Percentiles rank a stretch among this genome's conserved stretches.
Conservation (phyloP, 2,888 invertebrate species). For the Myathropa florea region DNA sequence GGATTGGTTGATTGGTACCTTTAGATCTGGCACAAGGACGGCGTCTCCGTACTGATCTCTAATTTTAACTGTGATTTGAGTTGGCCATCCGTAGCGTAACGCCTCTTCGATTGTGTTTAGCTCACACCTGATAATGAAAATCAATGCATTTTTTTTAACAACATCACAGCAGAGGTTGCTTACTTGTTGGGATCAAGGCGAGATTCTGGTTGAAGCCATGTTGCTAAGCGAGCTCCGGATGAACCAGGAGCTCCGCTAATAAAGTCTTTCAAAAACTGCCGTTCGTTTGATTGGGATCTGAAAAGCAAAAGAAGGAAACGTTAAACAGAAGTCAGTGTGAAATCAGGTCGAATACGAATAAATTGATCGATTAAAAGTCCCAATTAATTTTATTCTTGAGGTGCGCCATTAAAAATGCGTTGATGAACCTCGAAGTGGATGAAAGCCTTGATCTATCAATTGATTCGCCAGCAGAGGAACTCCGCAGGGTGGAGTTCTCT, state of each 20-base stretch:
- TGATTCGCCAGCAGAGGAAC: too few relatives aligned
- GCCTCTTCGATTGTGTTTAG: conserved; percentile 88
- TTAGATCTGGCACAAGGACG: conserved; percentile 91
- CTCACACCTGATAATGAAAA: conserved; percentile 88
- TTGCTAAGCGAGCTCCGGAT: conserved; percentile 94
- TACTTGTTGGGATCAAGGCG: conserved; percentile 89
- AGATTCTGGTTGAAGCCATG: conserved; percentile 97
- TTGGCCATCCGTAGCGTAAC: conserved; percentile 90
- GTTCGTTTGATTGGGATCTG: conserved; percentile 93
- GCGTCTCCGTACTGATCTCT: conserved; percentile 96
- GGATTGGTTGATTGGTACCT: conserved; percentile 82
- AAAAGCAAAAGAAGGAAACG: conserved; percentile 73
- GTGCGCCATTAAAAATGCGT: too few relatives aligned
- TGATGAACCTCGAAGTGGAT: too few relatives aligned
- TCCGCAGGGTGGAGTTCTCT: too few relatives aligned
- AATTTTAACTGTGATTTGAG: conserved; percentile 89
- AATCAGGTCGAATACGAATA: too few relatives aligned
- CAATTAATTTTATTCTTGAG: neutral
- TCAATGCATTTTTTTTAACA: too few relatives aligned
- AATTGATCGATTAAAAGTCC: neutral
- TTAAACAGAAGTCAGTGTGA: neutral
- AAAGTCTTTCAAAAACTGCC: conserved; percentile 95
- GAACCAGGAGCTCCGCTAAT: conserved; percentile 91
- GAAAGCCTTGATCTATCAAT: too few relatives aligned
- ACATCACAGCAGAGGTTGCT: conserved; percentile 56